These are phyloP conservation scores for Tauraco hartlaubi DNA, from an alignment of 2,797 vertebrate species.

Conservation along the genomic window DNA sequence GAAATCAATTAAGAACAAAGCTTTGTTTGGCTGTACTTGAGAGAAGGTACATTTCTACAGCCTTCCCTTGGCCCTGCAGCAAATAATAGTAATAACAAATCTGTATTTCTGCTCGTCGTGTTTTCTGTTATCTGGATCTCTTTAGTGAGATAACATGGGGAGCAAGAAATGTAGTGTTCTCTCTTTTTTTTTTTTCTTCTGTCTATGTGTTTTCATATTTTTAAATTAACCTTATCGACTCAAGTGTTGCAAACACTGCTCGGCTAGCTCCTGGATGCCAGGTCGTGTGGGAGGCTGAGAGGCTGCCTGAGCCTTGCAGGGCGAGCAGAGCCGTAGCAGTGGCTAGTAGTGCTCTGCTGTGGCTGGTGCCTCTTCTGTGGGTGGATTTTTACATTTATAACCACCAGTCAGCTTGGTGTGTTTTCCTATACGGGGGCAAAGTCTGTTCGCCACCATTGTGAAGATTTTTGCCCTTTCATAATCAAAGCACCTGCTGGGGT, in stretches of 20 bases:
- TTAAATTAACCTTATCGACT: not conserved
- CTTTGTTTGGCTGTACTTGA: not conserved
- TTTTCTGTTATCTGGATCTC: constrained; percentile 21
- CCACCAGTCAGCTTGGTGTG: no score
- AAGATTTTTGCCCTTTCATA: not conserved
- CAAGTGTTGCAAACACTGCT: not conserved
- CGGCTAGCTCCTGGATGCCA: not conserved
- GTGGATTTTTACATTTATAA: not conserved
- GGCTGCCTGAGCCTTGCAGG: accelerated
- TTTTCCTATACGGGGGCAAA: not conserved
- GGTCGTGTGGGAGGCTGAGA: not conserved
- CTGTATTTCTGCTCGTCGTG: not conserved
- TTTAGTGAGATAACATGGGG: not conserved
- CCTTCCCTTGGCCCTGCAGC: constrained; percentile 5
- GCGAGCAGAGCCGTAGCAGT: accelerated
- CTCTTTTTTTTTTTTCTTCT: not conserved
- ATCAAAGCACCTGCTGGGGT: accelerated
- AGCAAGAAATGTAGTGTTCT: not conserved
- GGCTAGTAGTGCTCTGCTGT: not conserved
- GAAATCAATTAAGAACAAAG: constrained; percentile 20
- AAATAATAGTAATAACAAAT: constrained; percentile 36
- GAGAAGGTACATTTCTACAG: constrained; percentile 13
- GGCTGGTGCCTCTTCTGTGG: not conserved
- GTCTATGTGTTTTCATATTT: not conserved
- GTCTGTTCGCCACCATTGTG: not conserved